phyloP scores from a whole-genome alignment of 2,113 vertebrate species.

The Sorex fumeus region DNA sequence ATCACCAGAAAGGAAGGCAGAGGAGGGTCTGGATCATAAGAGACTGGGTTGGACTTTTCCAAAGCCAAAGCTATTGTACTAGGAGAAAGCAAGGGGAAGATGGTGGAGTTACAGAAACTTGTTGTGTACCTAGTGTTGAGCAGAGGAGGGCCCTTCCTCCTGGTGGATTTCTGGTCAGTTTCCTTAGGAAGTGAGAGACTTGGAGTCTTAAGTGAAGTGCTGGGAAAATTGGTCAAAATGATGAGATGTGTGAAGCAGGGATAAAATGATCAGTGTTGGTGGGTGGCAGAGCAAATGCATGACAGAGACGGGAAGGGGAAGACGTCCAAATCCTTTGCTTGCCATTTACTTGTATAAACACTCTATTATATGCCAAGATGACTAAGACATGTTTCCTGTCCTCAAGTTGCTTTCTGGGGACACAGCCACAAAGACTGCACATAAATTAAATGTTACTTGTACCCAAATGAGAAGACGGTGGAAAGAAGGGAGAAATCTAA shows the following conservation, averaged over 20 bases:
- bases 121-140: not conserved
- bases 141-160: not conserved
- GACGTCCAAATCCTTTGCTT: not conserved
- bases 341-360: not conserved
- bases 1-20: not conserved
- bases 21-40: not conserved
- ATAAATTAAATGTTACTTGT: not conserved
- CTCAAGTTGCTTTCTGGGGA: not conserved
- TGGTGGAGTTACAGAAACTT: not conserved
- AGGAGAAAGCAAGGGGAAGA: not conserved
- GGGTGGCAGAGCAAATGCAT: not conserved
- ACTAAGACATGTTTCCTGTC: not conserved
- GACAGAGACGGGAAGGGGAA: not conserved
- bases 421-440: not conserved
- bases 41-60: not conserved
- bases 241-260: not conserved
- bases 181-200: not conserved
- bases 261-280: not conserved
- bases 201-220: not conserved
- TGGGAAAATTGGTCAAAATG: not conserved
- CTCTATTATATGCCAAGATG: not conserved
- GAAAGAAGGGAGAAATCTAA: not conserved
- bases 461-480: not conserved
- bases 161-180: not conserved
- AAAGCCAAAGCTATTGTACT: not conserved